Evolutionary conservation across 1,140 invertebrate genomes (phyloP).

Genomic region (Zaprionus capensis): DNA sequence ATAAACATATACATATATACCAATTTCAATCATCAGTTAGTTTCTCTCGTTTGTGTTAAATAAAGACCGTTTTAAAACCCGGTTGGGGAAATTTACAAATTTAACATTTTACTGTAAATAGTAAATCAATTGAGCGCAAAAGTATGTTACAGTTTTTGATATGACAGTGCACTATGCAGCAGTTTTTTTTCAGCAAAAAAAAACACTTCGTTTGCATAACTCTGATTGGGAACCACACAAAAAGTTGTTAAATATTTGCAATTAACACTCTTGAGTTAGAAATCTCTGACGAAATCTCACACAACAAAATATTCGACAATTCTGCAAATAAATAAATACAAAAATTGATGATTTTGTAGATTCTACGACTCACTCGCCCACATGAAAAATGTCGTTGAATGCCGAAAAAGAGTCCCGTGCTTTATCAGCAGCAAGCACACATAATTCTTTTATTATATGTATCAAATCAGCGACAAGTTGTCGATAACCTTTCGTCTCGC

Average conservation of each 20-base stretch:
- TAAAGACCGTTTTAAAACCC: no score
- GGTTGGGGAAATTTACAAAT: no score
- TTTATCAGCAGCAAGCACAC: neutral
- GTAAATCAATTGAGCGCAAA: no score
- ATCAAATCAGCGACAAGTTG: slow-evolving; percentile 9
- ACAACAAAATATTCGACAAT: neutral
- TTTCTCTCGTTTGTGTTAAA: no score
- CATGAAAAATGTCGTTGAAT: neutral
- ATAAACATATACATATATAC: no score
- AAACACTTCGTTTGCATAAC: neutral
- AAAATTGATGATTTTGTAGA: no score
- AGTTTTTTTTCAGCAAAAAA: no score
- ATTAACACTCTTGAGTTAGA: neutral
- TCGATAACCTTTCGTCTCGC: slow-evolving; percentile 17
- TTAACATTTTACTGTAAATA: no score
- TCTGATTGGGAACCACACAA: neutral
- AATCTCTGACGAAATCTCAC: neutral
- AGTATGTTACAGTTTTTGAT: no score
- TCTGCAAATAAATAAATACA: neutral
- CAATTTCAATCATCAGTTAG: no score
- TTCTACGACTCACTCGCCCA: no score
- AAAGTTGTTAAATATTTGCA: neutral
- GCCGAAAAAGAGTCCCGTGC: neutral
- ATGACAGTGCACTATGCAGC: no score
- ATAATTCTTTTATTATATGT: slow-evolving; percentile 18